These are phyloP conservation scores for Etheostoma cragini DNA, from an alignment of 2,113 vertebrate genomes.

Conservation along the genomic window DNA sequence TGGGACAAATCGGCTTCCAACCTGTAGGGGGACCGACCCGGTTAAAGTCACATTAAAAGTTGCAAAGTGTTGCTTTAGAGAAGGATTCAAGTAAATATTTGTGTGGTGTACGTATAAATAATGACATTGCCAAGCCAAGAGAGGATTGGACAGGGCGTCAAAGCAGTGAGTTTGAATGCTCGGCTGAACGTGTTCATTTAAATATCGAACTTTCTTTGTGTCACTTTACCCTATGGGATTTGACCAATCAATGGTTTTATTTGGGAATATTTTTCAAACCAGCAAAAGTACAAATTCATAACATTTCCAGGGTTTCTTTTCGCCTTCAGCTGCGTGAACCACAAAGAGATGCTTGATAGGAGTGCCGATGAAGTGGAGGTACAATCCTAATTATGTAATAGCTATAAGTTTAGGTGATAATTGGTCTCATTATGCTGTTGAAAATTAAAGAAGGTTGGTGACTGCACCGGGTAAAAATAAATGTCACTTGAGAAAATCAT, in stretches of 20 bases:
- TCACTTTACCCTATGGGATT: neutral
- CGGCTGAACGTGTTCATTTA: neutral
- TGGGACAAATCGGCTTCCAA: too few species aligned
- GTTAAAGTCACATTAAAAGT: too few species aligned
- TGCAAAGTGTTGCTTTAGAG: too few species aligned
- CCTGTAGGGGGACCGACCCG: too few species aligned
- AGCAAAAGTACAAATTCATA: neutral
- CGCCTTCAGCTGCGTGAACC: constrained; percentile 27
- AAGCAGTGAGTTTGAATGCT: neutral
- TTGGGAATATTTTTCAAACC: neutral
- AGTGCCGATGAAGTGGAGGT: constrained; percentile 50
- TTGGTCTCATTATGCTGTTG: constrained; percentile 65
- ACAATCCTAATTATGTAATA: constrained; percentile 71
- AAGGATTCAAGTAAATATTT: neutral
- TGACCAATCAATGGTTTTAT: neutral
- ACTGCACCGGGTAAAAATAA: constrained; percentile 27
- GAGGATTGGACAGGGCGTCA: neutral
- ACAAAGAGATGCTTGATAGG: neutral
- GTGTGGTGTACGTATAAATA: neutral
- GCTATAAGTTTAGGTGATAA: constrained; percentile 54
- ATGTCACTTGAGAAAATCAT: constrained; percentile 24
- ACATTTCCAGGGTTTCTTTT: constrained; percentile 19
- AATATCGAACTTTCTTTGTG: neutral
- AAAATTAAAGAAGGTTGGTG: constrained; percentile 34
- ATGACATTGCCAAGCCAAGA: neutral